phyloP scores from a whole-genome alignment of 1,140 invertebrate genomes.

The Nasonia vitripennis region DNA sequence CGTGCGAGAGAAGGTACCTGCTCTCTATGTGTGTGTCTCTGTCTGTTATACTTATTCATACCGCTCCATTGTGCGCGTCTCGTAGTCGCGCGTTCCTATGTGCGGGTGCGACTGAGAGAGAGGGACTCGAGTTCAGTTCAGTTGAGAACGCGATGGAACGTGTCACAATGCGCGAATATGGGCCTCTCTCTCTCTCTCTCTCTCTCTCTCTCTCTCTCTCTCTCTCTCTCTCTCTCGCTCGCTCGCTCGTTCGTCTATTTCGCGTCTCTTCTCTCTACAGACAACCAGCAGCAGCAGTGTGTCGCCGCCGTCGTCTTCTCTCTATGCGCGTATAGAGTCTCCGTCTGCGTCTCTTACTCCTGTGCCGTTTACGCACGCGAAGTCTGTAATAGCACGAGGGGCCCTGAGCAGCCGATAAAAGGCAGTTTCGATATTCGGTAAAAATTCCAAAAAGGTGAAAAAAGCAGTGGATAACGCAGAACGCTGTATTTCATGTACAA shows the following conservation, averaged over 20 bases:
- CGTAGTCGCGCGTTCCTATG: conserved; percentile 15
- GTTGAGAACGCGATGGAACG: conserved; percentile 76
- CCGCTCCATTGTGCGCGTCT: conserved; percentile 68
- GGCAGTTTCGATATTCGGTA: no score
- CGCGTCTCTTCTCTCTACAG: conserved; percentile 38
- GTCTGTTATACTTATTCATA: conserved; percentile 77
- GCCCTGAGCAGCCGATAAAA: no score
- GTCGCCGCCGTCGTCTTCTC: conserved; percentile 12
- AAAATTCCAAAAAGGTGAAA: no score
- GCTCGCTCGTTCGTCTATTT: conserved; percentile 19
- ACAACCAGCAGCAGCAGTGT: neutral
- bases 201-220: no score
- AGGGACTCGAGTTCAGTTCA: conserved; percentile 75
- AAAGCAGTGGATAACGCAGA: no score
- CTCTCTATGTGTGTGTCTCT: conserved; percentile 66
- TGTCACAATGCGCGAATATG: conserved; percentile 75
- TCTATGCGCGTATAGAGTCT: neutral
- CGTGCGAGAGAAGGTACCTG: conserved; percentile 53
- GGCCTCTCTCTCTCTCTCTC: conserved; percentile 54
- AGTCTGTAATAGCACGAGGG: no score
- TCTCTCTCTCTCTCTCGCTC: no score
- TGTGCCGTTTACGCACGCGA: conserved; percentile 60
- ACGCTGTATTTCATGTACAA: no score
- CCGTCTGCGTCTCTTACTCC: neutral
- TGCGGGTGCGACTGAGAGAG: neutral